Conservation (phyloP, 2,113 vertebrate genomes). For the Myrmecobius fasciatus region DNA sequence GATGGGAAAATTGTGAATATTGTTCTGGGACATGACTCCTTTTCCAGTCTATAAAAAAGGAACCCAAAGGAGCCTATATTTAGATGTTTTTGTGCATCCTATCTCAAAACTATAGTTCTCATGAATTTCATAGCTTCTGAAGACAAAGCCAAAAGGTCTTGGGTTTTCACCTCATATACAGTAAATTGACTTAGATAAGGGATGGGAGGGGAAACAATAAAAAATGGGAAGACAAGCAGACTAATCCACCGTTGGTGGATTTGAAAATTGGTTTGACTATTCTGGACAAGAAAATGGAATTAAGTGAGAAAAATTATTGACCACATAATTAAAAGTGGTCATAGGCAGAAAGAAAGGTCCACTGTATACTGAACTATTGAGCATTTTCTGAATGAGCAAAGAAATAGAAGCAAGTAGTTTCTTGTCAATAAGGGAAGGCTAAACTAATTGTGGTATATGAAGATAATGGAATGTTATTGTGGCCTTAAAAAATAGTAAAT, state of each 20-base stretch:
- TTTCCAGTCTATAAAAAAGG: background rate
- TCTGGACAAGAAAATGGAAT: background rate
- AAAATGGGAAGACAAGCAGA: background rate
- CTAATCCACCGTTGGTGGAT: background rate
- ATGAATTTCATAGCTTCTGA: background rate
- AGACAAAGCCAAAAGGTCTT: background rate
- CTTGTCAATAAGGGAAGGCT: background rate
- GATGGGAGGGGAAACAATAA: background rate
- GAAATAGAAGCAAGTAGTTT: background rate
- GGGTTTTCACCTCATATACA: background rate
- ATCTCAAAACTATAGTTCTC: background rate
- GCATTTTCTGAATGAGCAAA: background rate
- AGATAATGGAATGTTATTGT: background rate
- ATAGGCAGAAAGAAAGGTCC: background rate
- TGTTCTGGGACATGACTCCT: background rate
- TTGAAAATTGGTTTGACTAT: background rate
- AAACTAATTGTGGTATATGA: background rate
- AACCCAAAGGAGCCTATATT: background rate
- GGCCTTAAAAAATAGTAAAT: background rate
- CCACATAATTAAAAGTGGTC: background rate
- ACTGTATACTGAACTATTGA: background rate
- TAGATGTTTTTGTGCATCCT: background rate
- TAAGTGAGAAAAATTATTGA: background rate
- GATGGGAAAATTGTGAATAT: background rate
- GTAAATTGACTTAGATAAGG: background rate